A percentile compares a stretch with the other conserved stretches of the same genome.
These are phyloP conservation scores for Mionectes macconnelli DNA, from an alignment of 2,113 vertebrate species.

Conservation along the genomic window DNA sequence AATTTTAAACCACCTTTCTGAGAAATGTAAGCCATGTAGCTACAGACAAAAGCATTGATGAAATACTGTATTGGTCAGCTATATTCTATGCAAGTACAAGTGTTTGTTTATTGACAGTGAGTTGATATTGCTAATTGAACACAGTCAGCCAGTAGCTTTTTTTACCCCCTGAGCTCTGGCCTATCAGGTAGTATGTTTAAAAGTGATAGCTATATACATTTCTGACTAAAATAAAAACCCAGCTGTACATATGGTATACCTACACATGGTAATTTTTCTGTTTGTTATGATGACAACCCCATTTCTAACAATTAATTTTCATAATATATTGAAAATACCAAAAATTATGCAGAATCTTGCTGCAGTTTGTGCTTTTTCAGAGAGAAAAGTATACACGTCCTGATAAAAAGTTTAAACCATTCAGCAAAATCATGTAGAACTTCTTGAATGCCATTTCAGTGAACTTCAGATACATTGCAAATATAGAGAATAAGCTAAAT, in stretches of 20 bases:
- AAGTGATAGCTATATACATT: not conserved
- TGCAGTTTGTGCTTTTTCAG: not conserved
- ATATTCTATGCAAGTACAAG: not conserved
- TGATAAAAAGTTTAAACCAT: not conserved
- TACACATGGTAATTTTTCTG: not conserved
- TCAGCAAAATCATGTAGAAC: not conserved
- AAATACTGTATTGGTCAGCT: not conserved
- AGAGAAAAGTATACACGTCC: not conserved
- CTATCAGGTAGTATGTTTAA: not conserved
- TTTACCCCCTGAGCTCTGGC: not conserved
- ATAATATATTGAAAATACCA: not conserved
- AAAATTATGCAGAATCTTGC: not conserved
- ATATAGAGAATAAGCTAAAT: not conserved
- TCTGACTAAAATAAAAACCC: not conserved
- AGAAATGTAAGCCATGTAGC: not conserved
- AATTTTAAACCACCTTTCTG: not conserved
- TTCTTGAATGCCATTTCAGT: not conserved
- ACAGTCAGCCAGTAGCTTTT: not conserved
- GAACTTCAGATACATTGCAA: not conserved
- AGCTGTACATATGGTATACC: not conserved
- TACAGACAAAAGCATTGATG: not conserved
- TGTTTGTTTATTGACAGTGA: not conserved
- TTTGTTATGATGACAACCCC: not conserved
- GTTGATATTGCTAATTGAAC: not conserved
- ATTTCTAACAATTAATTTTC: not conserved